Conservation (phyloP, 2,113 vertebrate genomes). For the Semnornis frantzii region DNA sequence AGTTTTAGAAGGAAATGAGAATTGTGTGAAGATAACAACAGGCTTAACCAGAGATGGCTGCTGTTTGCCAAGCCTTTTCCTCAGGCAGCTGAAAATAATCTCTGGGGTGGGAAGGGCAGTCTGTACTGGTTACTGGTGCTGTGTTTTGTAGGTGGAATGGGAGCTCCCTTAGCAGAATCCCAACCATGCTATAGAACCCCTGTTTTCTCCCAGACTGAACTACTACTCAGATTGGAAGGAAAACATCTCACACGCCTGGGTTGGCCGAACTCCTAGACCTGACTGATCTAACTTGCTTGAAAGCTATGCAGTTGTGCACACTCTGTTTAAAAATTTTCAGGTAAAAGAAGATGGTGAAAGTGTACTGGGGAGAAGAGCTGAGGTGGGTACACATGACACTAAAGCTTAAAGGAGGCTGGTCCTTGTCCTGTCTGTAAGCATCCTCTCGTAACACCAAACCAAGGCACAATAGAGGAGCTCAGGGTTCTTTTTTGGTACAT, state of each 20-base stretch:
- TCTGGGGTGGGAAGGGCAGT: background rate
- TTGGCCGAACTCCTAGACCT: slow-evolving; percentile 30
- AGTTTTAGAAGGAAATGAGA: slow-evolving; percentile 20
- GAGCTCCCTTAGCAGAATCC: slow-evolving; percentile 25
- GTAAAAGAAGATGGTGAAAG: slow-evolving; percentile 63
- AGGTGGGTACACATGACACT: slow-evolving; percentile 15
- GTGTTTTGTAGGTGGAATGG: slow-evolving; percentile 7
- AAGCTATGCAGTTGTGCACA: slow-evolving; percentile 62
- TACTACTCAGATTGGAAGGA: slow-evolving; percentile 13
- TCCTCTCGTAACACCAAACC: background rate
- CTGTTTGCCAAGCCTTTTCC: background rate
- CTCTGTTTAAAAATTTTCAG: slow-evolving; percentile 66
- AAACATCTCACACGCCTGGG: background rate
- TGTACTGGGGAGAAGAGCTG: slow-evolving; percentile 67
- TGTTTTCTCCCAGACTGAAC: slow-evolving; percentile 52
- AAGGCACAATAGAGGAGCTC: background rate
- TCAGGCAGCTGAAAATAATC: background rate
- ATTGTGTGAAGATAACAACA: background rate
- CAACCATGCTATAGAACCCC: background rate
- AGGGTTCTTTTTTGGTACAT: background rate
- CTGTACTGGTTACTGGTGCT: background rate
- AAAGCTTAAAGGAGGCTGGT: slow-evolving; percentile 1
- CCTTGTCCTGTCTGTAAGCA: background rate
- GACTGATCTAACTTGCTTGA: slow-evolving; percentile 57
- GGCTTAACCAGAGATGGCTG: background rate